Evolutionary conservation across 2,113 vertebrate genomes (phyloP).

Genomic region (Serinus canaria): DNA sequence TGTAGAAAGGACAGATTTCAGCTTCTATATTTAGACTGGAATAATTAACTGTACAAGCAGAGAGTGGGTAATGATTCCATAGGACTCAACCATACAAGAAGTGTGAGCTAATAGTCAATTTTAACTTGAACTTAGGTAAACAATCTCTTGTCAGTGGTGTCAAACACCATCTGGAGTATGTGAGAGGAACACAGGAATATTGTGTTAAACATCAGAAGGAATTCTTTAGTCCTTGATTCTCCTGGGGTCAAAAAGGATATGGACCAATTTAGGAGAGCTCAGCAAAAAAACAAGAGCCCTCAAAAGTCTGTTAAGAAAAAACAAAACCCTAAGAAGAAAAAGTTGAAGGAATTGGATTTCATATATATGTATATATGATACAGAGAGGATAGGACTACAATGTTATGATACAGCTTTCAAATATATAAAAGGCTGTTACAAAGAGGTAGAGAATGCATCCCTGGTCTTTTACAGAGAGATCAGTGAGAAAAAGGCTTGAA

Average conservation of each 20-base stretch:
- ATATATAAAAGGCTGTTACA: neutral
- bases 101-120: neutral
- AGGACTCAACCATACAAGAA: neutral
- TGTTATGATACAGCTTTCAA: neutral
- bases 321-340: neutral
- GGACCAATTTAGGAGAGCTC: neutral
- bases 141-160: neutral
- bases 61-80: neutral
- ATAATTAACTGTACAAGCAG: constrained; percentile 7
- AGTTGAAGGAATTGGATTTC: neutral
- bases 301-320: neutral
- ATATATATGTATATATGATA: neutral
- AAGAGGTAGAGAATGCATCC: neutral
- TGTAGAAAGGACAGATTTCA: neutral
- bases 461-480: neutral
- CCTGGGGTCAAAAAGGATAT: neutral
- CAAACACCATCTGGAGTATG: neutral
- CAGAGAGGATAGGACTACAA: neutral
- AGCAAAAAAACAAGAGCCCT: neutral
- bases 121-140: constrained; percentile 31
- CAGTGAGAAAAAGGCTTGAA: neutral
- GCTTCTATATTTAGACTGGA: neutral
- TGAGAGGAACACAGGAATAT: neutral
- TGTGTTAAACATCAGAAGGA: neutral
- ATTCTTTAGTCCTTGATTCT: neutral